Evolutionary conservation across 2,888 invertebrate species (phyloP).

Genomic region (Troides oblongomaculatus): DNA sequence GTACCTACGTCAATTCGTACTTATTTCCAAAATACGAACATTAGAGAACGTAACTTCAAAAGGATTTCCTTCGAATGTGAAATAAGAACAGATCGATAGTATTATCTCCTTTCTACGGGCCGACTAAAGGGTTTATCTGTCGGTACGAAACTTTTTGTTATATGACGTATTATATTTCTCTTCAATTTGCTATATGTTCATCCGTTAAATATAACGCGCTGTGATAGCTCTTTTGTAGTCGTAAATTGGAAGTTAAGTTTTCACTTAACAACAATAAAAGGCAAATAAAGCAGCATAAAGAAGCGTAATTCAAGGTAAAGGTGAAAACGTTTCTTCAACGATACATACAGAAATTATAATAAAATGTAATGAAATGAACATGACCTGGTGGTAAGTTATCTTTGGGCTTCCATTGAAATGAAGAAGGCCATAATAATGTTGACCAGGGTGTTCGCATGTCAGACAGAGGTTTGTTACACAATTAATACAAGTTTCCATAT

Average conservation of each 20-base stretch:
- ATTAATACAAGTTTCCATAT: too few species aligned
- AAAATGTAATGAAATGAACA: too few species aligned
- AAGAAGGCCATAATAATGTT: too few species aligned
- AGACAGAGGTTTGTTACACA: too few species aligned
- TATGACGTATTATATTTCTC: background rate
- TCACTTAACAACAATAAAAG: background rate
- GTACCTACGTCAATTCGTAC: background rate
- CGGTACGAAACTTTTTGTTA: constrained; percentile 1
- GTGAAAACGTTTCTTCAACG: background rate
- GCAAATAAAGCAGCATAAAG: background rate
- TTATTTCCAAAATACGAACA: constrained; percentile 1
- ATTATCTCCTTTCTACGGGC: constrained; percentile 2
- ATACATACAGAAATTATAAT: too few species aligned
- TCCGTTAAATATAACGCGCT: background rate
- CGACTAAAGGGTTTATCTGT: constrained; percentile 3
- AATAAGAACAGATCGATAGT: constrained; percentile 6
- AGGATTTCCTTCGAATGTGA: background rate
- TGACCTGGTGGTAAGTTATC: too few species aligned
- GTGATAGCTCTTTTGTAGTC: background rate
- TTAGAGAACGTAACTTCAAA: background rate
- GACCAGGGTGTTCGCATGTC: too few species aligned
- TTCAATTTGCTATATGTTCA: background rate
- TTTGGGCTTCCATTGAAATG: too few species aligned
- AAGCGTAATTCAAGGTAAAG: background rate
- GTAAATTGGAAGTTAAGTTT: background rate